Evolutionary conservation across 2,888 invertebrate genomes (phyloP).

Genomic region (Ashinkailepas kermadecensis): DNA sequence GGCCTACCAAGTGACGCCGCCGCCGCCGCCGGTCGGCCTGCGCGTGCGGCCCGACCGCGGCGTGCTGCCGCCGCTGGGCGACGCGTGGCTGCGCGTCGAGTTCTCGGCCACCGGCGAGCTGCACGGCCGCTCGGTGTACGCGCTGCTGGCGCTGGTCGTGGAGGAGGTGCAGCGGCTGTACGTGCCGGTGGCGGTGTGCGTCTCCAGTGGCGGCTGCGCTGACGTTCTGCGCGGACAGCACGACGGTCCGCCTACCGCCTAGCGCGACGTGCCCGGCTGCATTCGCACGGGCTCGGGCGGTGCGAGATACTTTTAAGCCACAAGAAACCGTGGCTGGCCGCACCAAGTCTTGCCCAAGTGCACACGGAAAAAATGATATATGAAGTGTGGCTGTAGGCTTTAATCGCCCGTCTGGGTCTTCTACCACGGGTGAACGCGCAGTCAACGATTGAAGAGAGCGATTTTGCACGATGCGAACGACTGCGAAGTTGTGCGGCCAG

Average conservation of each 20-base stretch:
- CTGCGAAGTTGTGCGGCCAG: too few species aligned
- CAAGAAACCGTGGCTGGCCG: too few species aligned
- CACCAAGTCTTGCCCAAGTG: too few species aligned
- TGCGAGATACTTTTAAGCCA: too few species aligned
- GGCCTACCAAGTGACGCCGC: background rate
- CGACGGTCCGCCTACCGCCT: background rate
- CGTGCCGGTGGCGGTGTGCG: conserved; percentile 6
- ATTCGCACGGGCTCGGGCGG: too few species aligned
- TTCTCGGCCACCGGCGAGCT: background rate
- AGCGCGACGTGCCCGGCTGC: too few species aligned
- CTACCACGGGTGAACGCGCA: too few species aligned
- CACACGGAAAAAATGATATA: too few species aligned
- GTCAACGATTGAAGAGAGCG: too few species aligned
- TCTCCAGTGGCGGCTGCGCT: background rate
- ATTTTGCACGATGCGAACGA: too few species aligned
- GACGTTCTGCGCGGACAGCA: background rate
- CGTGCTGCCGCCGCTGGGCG: conserved; percentile 17
- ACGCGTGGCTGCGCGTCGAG: background rate
- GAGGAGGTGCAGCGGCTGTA: background rate
- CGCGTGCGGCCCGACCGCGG: background rate
- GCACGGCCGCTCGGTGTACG: background rate
- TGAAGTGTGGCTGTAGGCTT: too few species aligned
- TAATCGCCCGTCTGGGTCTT: too few species aligned
- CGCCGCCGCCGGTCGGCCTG: background rate
- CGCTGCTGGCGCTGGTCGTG: conserved; percentile 6